Conservation (phyloP, 1,140 invertebrate genomes). For the Polypedilum pembai region DNA sequence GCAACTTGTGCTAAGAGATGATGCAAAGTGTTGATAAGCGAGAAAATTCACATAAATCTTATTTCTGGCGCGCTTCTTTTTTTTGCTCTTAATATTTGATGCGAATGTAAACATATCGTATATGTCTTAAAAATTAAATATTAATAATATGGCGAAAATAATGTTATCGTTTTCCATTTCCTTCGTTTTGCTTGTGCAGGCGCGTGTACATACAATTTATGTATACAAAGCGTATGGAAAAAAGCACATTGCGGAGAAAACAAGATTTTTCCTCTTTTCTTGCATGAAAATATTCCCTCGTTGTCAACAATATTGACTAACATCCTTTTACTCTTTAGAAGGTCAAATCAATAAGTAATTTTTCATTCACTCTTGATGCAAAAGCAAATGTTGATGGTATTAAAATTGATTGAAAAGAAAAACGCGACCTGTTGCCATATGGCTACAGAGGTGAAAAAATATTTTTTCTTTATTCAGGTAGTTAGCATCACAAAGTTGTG, state of each 20-base stretch:
- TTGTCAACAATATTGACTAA: not conserved
- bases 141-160: conserved; percentile 14
- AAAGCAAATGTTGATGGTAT: not conserved
- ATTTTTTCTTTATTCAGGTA: too few species aligned
- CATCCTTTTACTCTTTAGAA: not conserved
- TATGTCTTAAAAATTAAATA: conserved; percentile 14
- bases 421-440: conserved; percentile 11
- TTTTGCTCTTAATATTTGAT: conserved; percentile 9
- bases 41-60: not conserved
- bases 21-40: not conserved
- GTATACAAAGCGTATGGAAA: not conserved
- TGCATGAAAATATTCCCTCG: not conserved
- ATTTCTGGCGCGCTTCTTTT: not conserved
- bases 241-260: not conserved
- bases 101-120: conserved; percentile 11
- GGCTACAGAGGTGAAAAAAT: not conserved
- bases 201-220: too few species aligned
- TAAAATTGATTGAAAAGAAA: not conserved
- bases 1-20: not conserved
- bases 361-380: not conserved
- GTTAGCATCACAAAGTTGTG: too few species aligned
- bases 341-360: conserved; percentile 27
- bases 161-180: conserved; percentile 11
- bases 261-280: not conserved
- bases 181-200: not conserved